Evolutionary conservation across 2,113 vertebrate species (phyloP).

Genomic region (Chiloscyllium plagiosum): DNA sequence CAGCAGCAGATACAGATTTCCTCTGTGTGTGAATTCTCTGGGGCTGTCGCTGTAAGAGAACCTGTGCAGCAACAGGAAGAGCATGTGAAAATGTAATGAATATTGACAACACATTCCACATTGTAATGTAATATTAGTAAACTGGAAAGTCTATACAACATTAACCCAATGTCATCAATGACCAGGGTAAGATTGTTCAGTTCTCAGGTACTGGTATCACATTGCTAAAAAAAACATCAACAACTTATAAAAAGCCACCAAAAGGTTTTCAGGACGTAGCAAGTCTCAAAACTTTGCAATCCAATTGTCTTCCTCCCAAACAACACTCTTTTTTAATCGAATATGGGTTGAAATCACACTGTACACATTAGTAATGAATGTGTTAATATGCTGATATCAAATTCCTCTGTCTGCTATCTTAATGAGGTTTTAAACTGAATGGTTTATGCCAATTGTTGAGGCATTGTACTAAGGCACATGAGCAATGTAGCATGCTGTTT

Average conservation of each 20-base stretch:
- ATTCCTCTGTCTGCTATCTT: slow-evolving; percentile 27
- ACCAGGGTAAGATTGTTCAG: background rate
- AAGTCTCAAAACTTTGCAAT: slow-evolving; percentile 33
- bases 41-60: background rate
- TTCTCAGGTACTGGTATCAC: background rate
- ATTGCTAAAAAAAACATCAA: background rate
- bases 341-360: slow-evolving; percentile 32
- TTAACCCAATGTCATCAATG: background rate
- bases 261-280: slow-evolving; percentile 9
- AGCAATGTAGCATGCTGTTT: background rate
- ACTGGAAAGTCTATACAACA: background rate
- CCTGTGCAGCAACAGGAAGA: background rate
- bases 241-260: background rate
- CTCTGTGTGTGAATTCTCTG: background rate
- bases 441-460: slow-evolving; percentile 14
- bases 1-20: background rate
- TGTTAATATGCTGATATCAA: slow-evolving; percentile 30
- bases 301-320: slow-evolving; percentile 25
- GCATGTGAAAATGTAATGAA: background rate
- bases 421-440: slow-evolving; percentile 16
- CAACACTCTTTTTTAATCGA: slow-evolving; percentile 23
- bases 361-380: slow-evolving; percentile 32
- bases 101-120: background rate
- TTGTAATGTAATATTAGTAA: background rate
- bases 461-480: background rate